Percentiles rank a stretch among this genome's conserved stretches.
Evolutionary conservation across 2,888 invertebrate genomes (phyloP).

Genomic region (Cactoblastis cactorum): DNA sequence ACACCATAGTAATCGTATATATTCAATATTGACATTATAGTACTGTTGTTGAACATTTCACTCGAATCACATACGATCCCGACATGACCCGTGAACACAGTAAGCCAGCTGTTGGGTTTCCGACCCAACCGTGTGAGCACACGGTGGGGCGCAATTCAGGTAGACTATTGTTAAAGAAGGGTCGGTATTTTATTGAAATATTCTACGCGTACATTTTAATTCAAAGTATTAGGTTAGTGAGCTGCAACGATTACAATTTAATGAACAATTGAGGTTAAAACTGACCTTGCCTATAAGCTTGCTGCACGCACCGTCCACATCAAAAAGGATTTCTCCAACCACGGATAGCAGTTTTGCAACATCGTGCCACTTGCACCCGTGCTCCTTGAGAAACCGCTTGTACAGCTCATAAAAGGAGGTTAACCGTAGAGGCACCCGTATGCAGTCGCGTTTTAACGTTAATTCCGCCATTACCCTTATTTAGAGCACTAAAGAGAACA

Average conservation of each 20-base stretch:
- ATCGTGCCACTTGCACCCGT: slow-evolving; percentile 74
- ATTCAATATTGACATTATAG: slow-evolving; percentile 3
- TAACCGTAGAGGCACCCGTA: slow-evolving; percentile 51
- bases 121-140: slow-evolving; percentile 20
- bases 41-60: slow-evolving; percentile 32
- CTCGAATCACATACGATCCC: slow-evolving; percentile 17
- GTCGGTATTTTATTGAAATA: neutral
- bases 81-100: slow-evolving; percentile 6
- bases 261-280: slow-evolving; percentile 27
- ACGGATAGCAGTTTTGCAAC: slow-evolving; percentile 65
- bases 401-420: slow-evolving; percentile 68
- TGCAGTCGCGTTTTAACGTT: slow-evolving; percentile 49
- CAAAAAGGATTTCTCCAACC: slow-evolving; percentile 68
- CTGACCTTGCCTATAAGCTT: slow-evolving; percentile 70
- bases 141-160: slow-evolving; percentile 52
- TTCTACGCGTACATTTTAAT: neutral
- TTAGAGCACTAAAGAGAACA: slow-evolving; percentile 41
- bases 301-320: slow-evolving; percentile 66
- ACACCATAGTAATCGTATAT: slow-evolving; percentile 19
- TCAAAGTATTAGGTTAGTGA: neutral
- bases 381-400: slow-evolving; percentile 70
- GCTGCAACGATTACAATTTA: neutral
- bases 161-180: slow-evolving; percentile 40
- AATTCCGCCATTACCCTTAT: slow-evolving; percentile 56
- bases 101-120: slow-evolving; percentile 20